Base-by-base conservation (phyloP, 1,140 invertebrate genomes). In the Thaumatotibia leucotreta region DNA sequence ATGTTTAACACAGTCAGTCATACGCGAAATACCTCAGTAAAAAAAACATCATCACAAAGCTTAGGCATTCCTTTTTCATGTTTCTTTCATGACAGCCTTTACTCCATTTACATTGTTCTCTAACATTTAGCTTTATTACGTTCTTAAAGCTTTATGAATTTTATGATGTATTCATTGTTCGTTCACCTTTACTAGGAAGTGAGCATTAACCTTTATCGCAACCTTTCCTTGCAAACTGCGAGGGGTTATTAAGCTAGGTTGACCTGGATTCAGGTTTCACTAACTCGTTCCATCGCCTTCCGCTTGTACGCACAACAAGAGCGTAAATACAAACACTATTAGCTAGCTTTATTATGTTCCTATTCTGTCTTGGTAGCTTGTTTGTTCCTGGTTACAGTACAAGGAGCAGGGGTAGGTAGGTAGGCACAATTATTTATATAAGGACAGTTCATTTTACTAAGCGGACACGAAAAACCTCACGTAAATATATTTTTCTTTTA, bases 221-320 rank as follows among this genome's bases (percentile, higher is more conserved):
- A 68, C 64, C 54, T 65, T 69, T 69, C 68, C 68, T 50, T 63
- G 29, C 58, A 23, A 49, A 63, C 32, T 29, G 62, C 50, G 32
- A 22, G 49, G 23, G 31, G 52, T 58, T 58, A 58, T 58, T 58
- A 58, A 58, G 52, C 52, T 58, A 58, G 66, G 67, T 65, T 52
- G 76, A 70, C 72, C 72, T 73, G 64, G 65, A 77, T 77, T 80
- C 75, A 83, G 69, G 65, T 58, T 52, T 61, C 74, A 82, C 75
- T 29, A 31, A 58, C 23, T 31, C 52, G 14, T 45, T 58, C 50
- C 50, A 4, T 54, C 22, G 50, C 20, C 50, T 23, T 45, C 23
- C 52, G 23, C 23, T 29, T 58, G 23, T 14, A 27, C 52, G 50
- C 22, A 54, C 35, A 39, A 39, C n/a, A 39, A 3, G 6, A 9